Conservation (phyloP, 2,113 vertebrate species). For the Falco punctatus region DNA sequence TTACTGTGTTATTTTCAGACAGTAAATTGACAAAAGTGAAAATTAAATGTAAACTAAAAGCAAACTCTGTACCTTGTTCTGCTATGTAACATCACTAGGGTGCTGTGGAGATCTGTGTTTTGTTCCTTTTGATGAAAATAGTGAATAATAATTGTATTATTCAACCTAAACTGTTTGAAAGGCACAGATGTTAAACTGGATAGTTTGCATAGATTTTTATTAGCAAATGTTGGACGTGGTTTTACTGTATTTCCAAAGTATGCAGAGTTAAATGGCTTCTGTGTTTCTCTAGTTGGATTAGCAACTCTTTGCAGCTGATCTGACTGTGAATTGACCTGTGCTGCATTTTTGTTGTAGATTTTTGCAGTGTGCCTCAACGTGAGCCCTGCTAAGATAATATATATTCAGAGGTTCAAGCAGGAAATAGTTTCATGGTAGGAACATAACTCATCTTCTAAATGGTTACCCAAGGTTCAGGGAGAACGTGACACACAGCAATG, state of each 20-base stretch:
- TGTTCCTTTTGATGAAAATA: background rate
- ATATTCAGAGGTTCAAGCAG: background rate
- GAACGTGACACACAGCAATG: background rate
- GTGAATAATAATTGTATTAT: background rate
- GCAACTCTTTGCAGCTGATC: background rate
- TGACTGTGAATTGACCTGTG: background rate
- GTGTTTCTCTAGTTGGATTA: background rate
- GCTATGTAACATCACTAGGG: accelerated
- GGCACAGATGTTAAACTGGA: background rate
- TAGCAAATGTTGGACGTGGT: background rate
- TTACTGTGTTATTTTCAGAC: background rate
- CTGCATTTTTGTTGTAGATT: background rate
- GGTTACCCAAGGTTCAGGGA: background rate
- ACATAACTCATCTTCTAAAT: background rate
- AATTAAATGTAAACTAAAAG: background rate
- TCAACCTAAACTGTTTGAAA: background rate
- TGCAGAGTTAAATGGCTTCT: background rate
- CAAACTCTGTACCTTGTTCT: background rate
- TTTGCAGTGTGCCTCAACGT: background rate
- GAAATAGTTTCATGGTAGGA: background rate
- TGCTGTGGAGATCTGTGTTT: background rate
- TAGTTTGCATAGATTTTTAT: background rate
- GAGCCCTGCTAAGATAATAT: background rate
- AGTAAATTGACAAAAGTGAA: background rate
- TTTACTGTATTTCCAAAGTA: background rate